Base-by-base conservation (phyloP, 1,140 invertebrate genomes). In the Leptinotarsa undecemlineata region DNA sequence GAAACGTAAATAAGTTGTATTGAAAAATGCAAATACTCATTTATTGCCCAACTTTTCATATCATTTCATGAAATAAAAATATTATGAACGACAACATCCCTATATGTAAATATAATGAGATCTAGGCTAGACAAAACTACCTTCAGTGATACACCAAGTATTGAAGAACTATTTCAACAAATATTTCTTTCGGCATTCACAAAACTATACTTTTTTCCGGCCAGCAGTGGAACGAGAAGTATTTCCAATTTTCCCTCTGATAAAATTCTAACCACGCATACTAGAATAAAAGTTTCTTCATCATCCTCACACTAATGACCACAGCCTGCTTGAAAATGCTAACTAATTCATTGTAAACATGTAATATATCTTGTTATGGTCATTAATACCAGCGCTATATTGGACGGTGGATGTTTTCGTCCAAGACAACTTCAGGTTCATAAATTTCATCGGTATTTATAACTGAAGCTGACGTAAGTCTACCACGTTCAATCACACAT, bases 341-440 rank as follows among this genome's bases (percentile, higher is more conserved):
- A 57, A 57, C 51, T 57, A 57, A 57, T 57, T 57, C 51, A 57
- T 57, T 57, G 14, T 57, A 57, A 57, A 57, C 51, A 57, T 57
- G 51, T 57, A 57, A 57, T 57, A 57, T 57, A 57, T 57, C 51
- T 57, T 57, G 51, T 57, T 57, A 19, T 57, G 15, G 51, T 57
- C 51, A 57, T 57, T 57, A 57, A 57, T 57, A 57, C 51, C 15
- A 57, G 51, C 51, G 51, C 51, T 57, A 17, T 57, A 57, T 57
- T 57, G 51, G 51, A 15, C 51, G 51, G 51, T 57, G n/a, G 51
- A 57, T 57, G 17, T n/a, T 57, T 57, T 57, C n/a, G 51, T 15
- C 51, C 51, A 57, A n/a, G 15, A 57, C 51, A 57, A 57, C 33
- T 42, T 42, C 51, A 57, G 51, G 51, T 57, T 57, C 51, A 57